Evolutionary conservation across 2,113 vertebrate species (phyloP), one percentile per base, ranked within the genome.

Genomic region (Hypomesus transpacificus): DNA sequence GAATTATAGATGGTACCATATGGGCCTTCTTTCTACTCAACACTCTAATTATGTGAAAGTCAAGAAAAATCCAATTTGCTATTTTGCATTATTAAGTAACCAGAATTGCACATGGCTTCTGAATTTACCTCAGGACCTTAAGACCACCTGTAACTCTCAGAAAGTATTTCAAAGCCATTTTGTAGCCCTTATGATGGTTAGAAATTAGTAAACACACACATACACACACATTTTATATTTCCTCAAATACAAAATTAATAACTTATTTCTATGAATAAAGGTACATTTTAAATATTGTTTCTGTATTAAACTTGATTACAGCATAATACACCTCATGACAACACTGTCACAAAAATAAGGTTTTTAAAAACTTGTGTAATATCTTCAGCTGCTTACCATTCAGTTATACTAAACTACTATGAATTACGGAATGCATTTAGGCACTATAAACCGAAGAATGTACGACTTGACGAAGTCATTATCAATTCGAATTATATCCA

Each of bases 61-160:
- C 77, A 79, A 82, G 73, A 80, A 82, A 85, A 82, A 84, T 87
- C 79, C 71, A 80, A 82, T 87, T 87, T 78, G 22, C 61, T 80
- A 18, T 67, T 80, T 69, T 85, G 66, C 84, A 85, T 87, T 82
- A 84, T 80, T 84, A 73, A 82, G 79, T 69, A 77, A 76, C 52
- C 64, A 5, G 0, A 46, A 68, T 20, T 1, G 56, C 59, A 66
- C 24, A 3, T 4, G 14, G 18, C 68, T 58, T 20, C n/a, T 2
- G 14, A 63, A 22, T n/a, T 74, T 24, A 72, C 14, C 57, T 39
- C 54, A 16, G 50, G 34, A 13, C 39, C 63, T 11, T 21, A 17
- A 14, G 18, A n/a, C 9, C 18, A 46, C 34, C 17, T 46, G 34
- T 46, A 46, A 46, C 39, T 46, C 18, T 16, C 31, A 46, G 14